These are phyloP conservation scores for Aurelia coerulea DNA, from an alignment of 30 jellyfish, hydroid and myxozoan genomes.

Conservation along the genomic window DNA sequence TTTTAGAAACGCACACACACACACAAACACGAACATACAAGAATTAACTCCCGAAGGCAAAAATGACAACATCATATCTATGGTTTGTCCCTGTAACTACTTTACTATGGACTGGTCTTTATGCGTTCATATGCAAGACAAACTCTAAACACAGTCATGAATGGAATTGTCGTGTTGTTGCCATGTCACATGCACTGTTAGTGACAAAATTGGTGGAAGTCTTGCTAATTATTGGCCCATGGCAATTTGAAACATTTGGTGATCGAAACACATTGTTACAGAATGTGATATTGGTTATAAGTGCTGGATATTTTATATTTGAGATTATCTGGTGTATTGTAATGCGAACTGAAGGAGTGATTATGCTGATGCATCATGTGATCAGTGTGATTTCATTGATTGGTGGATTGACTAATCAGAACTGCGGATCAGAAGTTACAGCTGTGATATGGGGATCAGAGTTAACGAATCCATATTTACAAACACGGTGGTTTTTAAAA, in stretches of 20 bases:
- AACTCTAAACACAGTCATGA: conserved; percentile 36
- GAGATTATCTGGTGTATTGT: conserved; percentile 75
- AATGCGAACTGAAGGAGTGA: conserved; percentile 84
- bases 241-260: conserved; percentile 82
- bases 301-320: conserved; percentile 84
- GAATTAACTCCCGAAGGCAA: not conserved
- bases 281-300: conserved; percentile 26
- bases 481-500: conserved; percentile 82
- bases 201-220: conserved; percentile 47
- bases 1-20: too few species aligned
- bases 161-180: conserved; percentile 83
- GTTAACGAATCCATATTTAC: conserved; percentile 87
- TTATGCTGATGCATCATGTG: conserved; percentile 78
- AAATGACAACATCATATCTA: not conserved
- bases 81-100: conserved; percentile 20
- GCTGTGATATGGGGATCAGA: conserved; percentile 94
- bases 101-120: conserved; percentile 48
- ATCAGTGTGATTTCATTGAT: conserved; percentile 71
- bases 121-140: conserved; percentile 19
- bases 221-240: conserved; percentile 61
- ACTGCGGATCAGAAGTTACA: conserved; percentile 79
- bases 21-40: not conserved
- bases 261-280: conserved; percentile 56
- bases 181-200: conserved; percentile 72
- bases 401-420: conserved; percentile 49